Evolutionary conservation across 2,888 invertebrate genomes (phyloP), one percentile per base, ranked within the genome.

Genomic region (Apodemia mormo): DNA sequence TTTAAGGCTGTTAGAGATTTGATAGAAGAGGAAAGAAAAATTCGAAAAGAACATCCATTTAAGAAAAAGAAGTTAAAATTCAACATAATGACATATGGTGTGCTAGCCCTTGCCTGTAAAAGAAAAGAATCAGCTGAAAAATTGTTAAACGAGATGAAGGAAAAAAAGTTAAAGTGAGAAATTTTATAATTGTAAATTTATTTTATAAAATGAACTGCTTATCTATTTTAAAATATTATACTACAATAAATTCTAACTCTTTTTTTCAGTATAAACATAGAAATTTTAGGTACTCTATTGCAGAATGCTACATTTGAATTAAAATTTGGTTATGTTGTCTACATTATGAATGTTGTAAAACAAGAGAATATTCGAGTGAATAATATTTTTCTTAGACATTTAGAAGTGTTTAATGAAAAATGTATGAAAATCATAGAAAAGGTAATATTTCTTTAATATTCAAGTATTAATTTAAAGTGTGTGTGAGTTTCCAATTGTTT

Each of bases 81-180:
- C 0, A 95, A 98, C 85, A 94, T 98, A 76, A 94, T 97, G 78
- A 98, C 98, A 0, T 99, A 96, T 91, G 98, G 98, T 61, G 95
- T 96, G 1, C 86, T 99, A 72, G 96, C 98, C 0, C 86, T 98
- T 79, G 95, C 96, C 12, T 98, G 98, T 84, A 90, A 86, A 72
- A 95, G 93, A 6, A 92, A 94, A 76, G 91, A 94, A 45, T 94
- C 95, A 78, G 97, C 96, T 5, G 85, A 93, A 67, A 90, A 95
- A 76, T 91, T 98, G 9, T 81, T 98, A 0, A 83, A 90, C 52
- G 95, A 96, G 82, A 96, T 99, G 96, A 91, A 95, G 70, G 91
- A 93, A 66, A 94, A 95, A 72, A 94, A 95, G 71, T 94, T 96
- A 68, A 94, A 94, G 96, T 96, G 83, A 74, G 77, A 45, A 45